Evolutionary conservation across 2,113 vertebrate genomes (phyloP).

Genomic region (Cisticola juncidis): DNA sequence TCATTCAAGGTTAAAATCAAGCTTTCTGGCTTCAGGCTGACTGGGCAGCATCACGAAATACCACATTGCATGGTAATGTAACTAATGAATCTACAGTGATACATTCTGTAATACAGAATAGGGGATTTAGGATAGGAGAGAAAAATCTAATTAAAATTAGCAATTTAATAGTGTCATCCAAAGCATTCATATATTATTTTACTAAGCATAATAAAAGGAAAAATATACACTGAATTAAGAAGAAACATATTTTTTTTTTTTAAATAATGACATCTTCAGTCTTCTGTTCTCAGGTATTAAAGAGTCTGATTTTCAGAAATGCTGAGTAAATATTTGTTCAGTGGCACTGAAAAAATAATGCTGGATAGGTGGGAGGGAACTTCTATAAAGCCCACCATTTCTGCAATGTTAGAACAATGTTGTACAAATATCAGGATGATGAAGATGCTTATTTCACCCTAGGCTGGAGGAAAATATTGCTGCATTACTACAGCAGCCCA

Average conservation of each 20-base stretch:
- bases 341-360: background rate
- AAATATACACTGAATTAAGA: background rate
- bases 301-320: background rate
- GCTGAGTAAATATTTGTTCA: background rate
- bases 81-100: background rate
- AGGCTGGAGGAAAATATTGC: background rate
- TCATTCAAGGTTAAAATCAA: constrained; percentile 41
- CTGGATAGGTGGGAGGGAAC: background rate
- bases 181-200: background rate
- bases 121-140: background rate
- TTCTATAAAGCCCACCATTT: background rate
- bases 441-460: background rate
- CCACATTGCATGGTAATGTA: background rate
- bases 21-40: constrained; percentile 29
- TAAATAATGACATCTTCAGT: background rate
- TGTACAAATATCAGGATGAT: background rate
- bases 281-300: background rate
- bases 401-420: background rate
- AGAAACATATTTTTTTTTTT: background rate
- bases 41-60: background rate
- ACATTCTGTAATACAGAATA: background rate
- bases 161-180: background rate
- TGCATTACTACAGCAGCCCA: background rate
- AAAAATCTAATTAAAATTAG: background rate
- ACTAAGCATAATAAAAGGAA: background rate